Base-by-base conservation (phyloP, 2,888 invertebrate species). In the Aleiodes testaceus region DNA sequence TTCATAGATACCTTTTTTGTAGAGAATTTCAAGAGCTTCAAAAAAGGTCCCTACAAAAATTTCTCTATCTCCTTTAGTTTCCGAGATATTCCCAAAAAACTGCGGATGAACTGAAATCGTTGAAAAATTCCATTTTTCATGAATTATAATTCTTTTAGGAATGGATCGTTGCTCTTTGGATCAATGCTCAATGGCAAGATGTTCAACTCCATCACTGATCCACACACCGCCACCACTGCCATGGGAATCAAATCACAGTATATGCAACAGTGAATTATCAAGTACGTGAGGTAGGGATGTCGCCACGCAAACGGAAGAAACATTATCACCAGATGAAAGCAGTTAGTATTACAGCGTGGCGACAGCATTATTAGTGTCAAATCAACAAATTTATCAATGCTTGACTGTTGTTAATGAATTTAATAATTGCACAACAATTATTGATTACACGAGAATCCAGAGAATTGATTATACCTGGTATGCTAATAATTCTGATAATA, bases 321-420 rank as follows among this genome's bases (percentile, higher is more conserved):
- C 78, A 68, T 80, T 79, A 73, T 84, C 84, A 61, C 82, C 82
- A 70, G 84, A 82, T 66, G 79, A 81, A 66, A 74, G 79, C 77
- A 87, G 86, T 87, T 87, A 86, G 85, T 87, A 86, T 77, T 79
- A 36, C 36, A 36, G 85, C 85, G 85, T 86, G 85, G 86, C 82
- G 86, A 84, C 85, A 74, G 64, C 66, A 65, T 47, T 53, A 42
- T 42, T 61, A 47, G 61, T 44, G 44, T 44, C 53, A 26, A 36
- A 50, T 16, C 26, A 45, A 59, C 55, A 12, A 59, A 11, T 50
- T 42, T 47, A 66, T 66, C 50, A 64, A 45, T 45, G 12, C 6
- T 36, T 59, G 36, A 16, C 16, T 36, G 59, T 7, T 59, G 18
- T 16, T 36, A 59, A 36, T 59, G 59, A 55, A 55, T 6, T 14